Evolutionary conservation across 2,888 invertebrate species (phyloP).

Genomic region (Eilema sororculum): DNA sequence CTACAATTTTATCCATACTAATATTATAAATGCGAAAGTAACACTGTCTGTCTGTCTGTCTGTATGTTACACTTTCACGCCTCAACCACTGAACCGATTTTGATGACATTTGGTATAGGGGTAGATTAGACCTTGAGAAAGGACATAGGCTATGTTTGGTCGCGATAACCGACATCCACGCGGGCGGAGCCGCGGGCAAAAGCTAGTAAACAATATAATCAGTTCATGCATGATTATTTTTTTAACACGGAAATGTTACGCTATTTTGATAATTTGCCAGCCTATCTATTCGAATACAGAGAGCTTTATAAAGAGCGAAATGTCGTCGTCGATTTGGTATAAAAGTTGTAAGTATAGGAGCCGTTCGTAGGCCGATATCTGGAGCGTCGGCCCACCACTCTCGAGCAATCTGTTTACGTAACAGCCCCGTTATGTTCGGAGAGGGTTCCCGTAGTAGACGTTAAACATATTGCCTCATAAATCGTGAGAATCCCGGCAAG

Average conservation of each 20-base stretch:
- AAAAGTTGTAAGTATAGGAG: constrained; percentile 74
- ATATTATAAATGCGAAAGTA: no score
- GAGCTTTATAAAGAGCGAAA: constrained; percentile 64
- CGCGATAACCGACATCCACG: no score
- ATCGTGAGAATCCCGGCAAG: constrained; percentile 84
- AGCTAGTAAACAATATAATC: neutral
- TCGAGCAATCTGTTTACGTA: constrained; percentile 87
- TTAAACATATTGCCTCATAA: constrained; percentile 87
- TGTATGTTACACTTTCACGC: no score
- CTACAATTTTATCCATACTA: no score
- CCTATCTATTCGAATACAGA: constrained; percentile 58
- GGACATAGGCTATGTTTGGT: no score
- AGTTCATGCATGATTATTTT: constrained; percentile 18
- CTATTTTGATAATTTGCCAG: constrained; percentile 53
- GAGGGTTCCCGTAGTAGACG: constrained; percentile 85
- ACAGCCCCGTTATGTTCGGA: constrained; percentile 85
- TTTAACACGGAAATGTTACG: constrained; percentile 34
- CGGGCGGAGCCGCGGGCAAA: no score
- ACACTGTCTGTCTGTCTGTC: no score
- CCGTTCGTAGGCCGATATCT: constrained; percentile 79
- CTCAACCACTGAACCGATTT: no score
- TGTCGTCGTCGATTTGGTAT: constrained; percentile 64
- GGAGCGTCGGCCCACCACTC: constrained; percentile 75
- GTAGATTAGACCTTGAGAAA: no score
- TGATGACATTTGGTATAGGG: no score